Percentiles rank a stretch among this genome's conserved stretches.
These are phyloP conservation scores for Setipinna tenuifilis DNA, from an alignment of 2,797 vertebrate species.

Conservation along the genomic window DNA sequence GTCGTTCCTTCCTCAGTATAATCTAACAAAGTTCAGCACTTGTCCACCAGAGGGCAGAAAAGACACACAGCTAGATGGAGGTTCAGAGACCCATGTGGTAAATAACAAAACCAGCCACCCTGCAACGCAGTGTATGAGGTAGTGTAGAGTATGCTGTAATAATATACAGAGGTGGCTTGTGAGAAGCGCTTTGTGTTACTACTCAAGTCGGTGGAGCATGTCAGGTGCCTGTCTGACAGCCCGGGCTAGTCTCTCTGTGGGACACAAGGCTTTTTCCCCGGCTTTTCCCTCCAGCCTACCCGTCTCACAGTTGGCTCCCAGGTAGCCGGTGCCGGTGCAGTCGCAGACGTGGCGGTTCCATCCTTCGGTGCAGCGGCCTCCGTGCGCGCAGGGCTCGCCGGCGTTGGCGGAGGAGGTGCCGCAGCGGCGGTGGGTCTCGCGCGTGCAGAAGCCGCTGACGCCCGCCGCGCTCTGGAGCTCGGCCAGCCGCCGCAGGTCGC, in stretches of 20 bases:
- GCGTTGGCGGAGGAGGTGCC: slow-evolving; percentile 48
- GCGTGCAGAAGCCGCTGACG: slow-evolving; percentile 84
- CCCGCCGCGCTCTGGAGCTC: slow-evolving; percentile 81
- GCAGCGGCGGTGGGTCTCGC: slow-evolving; percentile 86
- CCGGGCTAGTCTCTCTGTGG: no score
- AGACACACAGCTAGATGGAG: not conserved
- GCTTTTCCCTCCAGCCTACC: slow-evolving; percentile 72
- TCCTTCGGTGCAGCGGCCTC: slow-evolving; percentile 86
- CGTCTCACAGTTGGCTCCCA: slow-evolving; percentile 86
- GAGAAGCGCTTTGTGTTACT: no score
- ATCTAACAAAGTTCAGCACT: not conserved
- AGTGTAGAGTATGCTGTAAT: no score
- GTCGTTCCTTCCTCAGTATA: not conserved
- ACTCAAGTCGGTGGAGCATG: no score
- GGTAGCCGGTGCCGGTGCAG: slow-evolving; percentile 86
- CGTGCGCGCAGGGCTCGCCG: slow-evolving; percentile 80
- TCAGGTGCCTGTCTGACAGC: no score
- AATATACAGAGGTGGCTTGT: no score
- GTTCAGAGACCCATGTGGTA: not conserved
- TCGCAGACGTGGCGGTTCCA: slow-evolving; percentile 95
- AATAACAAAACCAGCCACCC: no score
- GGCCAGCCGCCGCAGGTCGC: slow-evolving; percentile 84
- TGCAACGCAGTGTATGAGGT: no score
- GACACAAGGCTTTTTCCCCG: no score
- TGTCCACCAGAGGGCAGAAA: slow-evolving; percentile 12